Percentiles rank a stretch among this genome's conserved stretches.
phyloP scores from a whole-genome alignment of 2,888 invertebrate species.

The Gymnocheta viridis region DNA sequence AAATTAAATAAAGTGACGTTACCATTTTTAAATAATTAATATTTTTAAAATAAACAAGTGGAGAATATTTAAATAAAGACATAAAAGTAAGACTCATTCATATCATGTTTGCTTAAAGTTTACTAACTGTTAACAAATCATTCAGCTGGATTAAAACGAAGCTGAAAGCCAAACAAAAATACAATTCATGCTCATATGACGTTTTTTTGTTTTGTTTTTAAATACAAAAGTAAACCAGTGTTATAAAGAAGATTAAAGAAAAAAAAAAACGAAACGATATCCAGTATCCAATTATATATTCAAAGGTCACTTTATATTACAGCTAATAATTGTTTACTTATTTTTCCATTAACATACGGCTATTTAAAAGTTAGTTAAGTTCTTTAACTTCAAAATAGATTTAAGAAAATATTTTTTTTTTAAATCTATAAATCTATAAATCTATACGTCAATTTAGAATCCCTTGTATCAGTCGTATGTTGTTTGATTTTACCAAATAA shows the following conservation, averaged over 20 bases:
- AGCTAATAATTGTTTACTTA: not conserved
- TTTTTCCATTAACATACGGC: not conserved
- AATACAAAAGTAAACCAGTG: not conserved
- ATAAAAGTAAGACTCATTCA: slow-evolving; percentile 18
- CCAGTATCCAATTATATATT: slow-evolving; percentile 39
- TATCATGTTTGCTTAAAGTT: slow-evolving; percentile 4
- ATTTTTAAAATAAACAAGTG: slow-evolving; percentile 9
- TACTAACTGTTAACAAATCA: slow-evolving; percentile 35
- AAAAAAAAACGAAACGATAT: slow-evolving; percentile 4
- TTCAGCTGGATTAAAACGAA: not conserved
- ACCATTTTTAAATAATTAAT: too few relatives aligned
- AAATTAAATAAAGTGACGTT: slow-evolving; percentile 13
- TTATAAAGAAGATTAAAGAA: not conserved
- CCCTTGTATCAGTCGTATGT: too few relatives aligned
- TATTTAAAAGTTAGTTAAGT: not conserved
- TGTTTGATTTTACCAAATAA: too few relatives aligned
- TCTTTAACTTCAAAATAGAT: not conserved
- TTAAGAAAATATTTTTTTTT: too few relatives aligned
- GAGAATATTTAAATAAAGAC: slow-evolving; percentile 9
- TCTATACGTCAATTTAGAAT: too few relatives aligned
- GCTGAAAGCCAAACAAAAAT: not conserved
- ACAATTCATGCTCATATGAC: slow-evolving; percentile 41
- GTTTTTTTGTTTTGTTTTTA: too few relatives aligned
- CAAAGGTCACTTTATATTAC: slow-evolving; percentile 39
- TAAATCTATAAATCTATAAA: too few relatives aligned